Evolutionary conservation across 2,888 invertebrate genomes (phyloP).

Genomic region (Halictus ligatus): DNA sequence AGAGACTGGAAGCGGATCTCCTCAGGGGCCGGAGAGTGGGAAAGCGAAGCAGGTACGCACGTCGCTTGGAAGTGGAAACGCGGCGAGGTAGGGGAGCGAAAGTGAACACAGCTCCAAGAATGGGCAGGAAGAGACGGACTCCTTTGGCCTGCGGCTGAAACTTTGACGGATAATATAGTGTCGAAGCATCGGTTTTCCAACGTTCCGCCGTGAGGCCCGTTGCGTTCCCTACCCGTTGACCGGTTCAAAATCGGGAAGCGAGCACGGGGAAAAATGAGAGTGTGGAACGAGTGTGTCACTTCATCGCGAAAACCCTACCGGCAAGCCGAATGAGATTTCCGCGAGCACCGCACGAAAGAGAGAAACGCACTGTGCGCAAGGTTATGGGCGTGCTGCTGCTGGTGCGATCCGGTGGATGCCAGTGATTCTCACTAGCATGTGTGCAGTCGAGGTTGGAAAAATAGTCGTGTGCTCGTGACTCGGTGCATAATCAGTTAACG

Average conservation of each 20-base stretch:
- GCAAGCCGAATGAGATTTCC: slow-evolving; percentile 26
- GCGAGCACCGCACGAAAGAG: slow-evolving; percentile 12
- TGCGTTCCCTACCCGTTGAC: neutral
- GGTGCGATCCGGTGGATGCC: slow-evolving; percentile 43
- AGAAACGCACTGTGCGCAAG: slow-evolving; percentile 55
- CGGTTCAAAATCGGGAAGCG: neutral
- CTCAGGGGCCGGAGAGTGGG: slow-evolving; percentile 32
- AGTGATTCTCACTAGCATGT: slow-evolving; percentile 65
- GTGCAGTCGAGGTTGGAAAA: slow-evolving; percentile 43
- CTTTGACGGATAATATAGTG: slow-evolving; percentile 37
- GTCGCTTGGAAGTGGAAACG: slow-evolving; percentile 54
- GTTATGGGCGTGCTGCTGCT: slow-evolving; percentile 63
- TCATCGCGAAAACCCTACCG: slow-evolving; percentile 13
- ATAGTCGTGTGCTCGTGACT: slow-evolving; percentile 39
- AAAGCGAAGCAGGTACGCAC: slow-evolving; percentile 41
- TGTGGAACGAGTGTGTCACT: slow-evolving; percentile 22
- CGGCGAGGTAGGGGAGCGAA: slow-evolving; percentile 77
- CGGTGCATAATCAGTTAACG: slow-evolving; percentile 60
- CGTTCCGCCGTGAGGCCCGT: neutral
- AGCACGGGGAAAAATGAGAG: slow-evolving; percentile 36
- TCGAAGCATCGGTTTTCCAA: slow-evolving; percentile 24
- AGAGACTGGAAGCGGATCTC: slow-evolving; percentile 37
- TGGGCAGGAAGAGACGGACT: slow-evolving; percentile 80
- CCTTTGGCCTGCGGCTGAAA: slow-evolving; percentile 62
- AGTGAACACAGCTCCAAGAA: slow-evolving; percentile 83